A percentile compares a stretch with the other conserved stretches of the same genome.
phyloP scores from a whole-genome alignment of 1,140 invertebrate genomes.

The Trichoplusia ni region DNA sequence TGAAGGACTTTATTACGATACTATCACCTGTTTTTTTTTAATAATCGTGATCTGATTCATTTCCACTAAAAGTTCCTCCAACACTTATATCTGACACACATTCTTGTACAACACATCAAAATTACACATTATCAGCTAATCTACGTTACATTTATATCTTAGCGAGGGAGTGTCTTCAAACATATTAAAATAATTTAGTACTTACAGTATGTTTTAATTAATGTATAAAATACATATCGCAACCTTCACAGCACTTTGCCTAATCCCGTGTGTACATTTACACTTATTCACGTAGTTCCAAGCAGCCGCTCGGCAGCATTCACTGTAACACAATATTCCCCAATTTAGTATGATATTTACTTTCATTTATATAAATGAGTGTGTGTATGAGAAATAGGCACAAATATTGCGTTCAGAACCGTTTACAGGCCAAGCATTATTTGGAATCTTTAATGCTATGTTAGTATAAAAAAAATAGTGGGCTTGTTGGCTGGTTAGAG shows the following conservation, averaged over 20 bases:
- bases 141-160: slow-evolving; percentile 62
- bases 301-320: slow-evolving; percentile 20
- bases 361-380: neutral
- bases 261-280: slow-evolving; percentile 53
- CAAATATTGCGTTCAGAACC: no score
- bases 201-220: slow-evolving; percentile 64
- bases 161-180: slow-evolving; percentile 75
- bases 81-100: slow-evolving; percentile 25
- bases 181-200: slow-evolving; percentile 80
- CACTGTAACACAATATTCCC: slow-evolving; percentile 61
- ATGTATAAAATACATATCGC: slow-evolving; percentile 70
- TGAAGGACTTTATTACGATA: no score
- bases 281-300: slow-evolving; percentile 35
- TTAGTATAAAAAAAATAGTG: no score
- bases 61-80: slow-evolving; percentile 57
- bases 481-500: no score
- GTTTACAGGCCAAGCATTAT: no score
- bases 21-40: neutral
- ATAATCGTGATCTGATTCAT: slow-evolving; percentile 1
- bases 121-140: slow-evolving; percentile 56
- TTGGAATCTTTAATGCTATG: no score
- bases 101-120: slow-evolving; percentile 53
- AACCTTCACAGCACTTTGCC: slow-evolving; percentile 66
- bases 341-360: no score
- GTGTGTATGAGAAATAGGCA: no score